These are phyloP conservation scores for Nebria ingens DNA, from an alignment of 1,140 invertebrate genomes.

Conservation along the genomic window DNA sequence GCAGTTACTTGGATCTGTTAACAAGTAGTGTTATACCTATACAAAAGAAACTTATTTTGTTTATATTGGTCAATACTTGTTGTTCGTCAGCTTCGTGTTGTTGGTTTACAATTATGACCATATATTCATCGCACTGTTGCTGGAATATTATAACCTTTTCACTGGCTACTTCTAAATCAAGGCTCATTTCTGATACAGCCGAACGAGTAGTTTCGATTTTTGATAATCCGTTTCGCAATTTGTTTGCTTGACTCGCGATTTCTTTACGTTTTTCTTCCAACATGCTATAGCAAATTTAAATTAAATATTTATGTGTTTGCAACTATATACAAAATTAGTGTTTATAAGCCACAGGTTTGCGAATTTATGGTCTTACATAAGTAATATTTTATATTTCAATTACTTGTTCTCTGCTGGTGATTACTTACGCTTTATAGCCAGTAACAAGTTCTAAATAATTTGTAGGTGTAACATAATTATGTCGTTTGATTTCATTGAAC, in stretches of 20 bases:
- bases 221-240: slow-evolving; percentile 59
- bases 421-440: slow-evolving; percentile 64
- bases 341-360: too few species aligned
- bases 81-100: slow-evolving; percentile 71
- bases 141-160: slow-evolving; percentile 59
- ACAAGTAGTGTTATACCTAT: slow-evolving; percentile 15
- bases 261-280: slow-evolving; percentile 57
- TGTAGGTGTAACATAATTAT: slow-evolving; percentile 76
- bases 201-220: slow-evolving; percentile 69
- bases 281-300: slow-evolving; percentile 45
- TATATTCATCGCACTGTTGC: slow-evolving; percentile 61
- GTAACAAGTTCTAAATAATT: slow-evolving; percentile 75
- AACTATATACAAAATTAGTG: background rate
- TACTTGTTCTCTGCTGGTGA: too few species aligned
- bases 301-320: slow-evolving; percentile 12
- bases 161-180: slow-evolving; percentile 67
- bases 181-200: slow-evolving; percentile 67
- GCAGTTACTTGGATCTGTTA: slow-evolving; percentile 49
- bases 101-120: slow-evolving; percentile 64
- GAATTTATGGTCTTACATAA: too few species aligned
- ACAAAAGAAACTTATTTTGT: slow-evolving; percentile 12
- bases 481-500: slow-evolving; percentile 62
- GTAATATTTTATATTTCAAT: too few species aligned
- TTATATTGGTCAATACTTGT: slow-evolving; percentile 26
- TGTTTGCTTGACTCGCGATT: slow-evolving; percentile 57